Conservation (phyloP, 2,888 invertebrate genomes). For the Colletes collaris region DNA sequence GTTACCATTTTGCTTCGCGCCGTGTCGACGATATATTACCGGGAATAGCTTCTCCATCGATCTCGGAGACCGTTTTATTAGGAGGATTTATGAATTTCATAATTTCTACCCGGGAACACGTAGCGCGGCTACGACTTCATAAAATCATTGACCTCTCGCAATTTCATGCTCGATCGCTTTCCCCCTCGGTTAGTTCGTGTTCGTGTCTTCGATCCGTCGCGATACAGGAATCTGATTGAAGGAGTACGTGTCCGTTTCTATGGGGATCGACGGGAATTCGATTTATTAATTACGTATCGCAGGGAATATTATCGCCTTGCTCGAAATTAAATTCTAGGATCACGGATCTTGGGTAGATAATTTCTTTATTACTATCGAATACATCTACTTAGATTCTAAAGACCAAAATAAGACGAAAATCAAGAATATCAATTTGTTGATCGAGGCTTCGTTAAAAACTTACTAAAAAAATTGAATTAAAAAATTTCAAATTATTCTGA, state of each 20-base stretch:
- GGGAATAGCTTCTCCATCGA: constrained; percentile 36
- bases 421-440: no score
- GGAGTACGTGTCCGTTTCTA: not conserved
- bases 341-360: no score
- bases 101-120: constrained; percentile 23
- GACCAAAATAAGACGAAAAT: no score
- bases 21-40: constrained; percentile 31
- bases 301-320: no score
- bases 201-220: constrained; percentile 26
- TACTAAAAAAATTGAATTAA: no score
- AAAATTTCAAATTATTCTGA: no score
- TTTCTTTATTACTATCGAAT: no score
- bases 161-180: constrained; percentile 43
- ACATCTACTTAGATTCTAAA: no score
- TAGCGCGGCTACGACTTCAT: constrained; percentile 22
- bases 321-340: no score
- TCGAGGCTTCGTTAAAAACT: no score
- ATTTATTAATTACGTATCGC: not conserved
- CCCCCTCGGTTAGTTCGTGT: constrained; percentile 7
- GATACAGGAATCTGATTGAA: constrained; percentile 11
- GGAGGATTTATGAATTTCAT: constrained; percentile 49
- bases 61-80: constrained; percentile 30
- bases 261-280: not conserved
- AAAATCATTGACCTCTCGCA: constrained; percentile 31
- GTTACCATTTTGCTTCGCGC: constrained; percentile 38